These are phyloP conservation scores for Helogale parvula DNA, from an alignment of 2,113 vertebrate species.

Conservation along the genomic window DNA sequence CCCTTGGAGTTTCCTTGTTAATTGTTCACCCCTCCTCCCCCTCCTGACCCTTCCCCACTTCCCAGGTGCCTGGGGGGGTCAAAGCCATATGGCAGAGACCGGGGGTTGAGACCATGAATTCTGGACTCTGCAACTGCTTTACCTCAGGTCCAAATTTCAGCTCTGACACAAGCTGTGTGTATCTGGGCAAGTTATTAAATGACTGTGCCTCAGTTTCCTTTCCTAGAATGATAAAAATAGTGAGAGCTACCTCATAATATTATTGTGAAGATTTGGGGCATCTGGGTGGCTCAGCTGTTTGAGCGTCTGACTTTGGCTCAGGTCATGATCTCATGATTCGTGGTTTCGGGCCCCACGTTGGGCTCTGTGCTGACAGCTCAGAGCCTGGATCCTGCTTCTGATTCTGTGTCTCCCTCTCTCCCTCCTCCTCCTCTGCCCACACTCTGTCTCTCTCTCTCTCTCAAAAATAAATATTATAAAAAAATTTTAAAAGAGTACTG, in stretches of 20 bases:
- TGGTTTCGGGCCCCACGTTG: neutral
- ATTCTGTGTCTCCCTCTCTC: neutral
- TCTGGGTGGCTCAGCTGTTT: neutral
- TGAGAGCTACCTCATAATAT: neutral
- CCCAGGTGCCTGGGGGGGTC: neutral
- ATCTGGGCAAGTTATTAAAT: neutral
- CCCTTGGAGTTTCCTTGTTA: neutral
- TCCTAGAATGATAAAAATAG: neutral
- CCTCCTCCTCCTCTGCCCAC: neutral
- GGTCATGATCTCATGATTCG: neutral
- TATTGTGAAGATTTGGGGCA: neutral
- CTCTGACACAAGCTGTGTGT: neutral
- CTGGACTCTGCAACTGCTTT: neutral
- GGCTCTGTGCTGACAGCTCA: neutral
- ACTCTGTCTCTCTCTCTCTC: neutral
- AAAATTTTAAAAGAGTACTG: neutral
- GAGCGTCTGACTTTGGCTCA: neutral
- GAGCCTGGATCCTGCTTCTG: too few species aligned
- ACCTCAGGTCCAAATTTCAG: neutral
- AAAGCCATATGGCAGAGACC: neutral
- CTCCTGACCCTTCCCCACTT: neutral
- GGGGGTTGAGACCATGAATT: neutral
- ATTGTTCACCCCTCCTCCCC: too few species aligned
- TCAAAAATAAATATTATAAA: neutral
- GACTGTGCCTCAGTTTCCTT: neutral